Conservation (phyloP, 2,113 vertebrate genomes). For the Hyperopisus bebe region DNA sequence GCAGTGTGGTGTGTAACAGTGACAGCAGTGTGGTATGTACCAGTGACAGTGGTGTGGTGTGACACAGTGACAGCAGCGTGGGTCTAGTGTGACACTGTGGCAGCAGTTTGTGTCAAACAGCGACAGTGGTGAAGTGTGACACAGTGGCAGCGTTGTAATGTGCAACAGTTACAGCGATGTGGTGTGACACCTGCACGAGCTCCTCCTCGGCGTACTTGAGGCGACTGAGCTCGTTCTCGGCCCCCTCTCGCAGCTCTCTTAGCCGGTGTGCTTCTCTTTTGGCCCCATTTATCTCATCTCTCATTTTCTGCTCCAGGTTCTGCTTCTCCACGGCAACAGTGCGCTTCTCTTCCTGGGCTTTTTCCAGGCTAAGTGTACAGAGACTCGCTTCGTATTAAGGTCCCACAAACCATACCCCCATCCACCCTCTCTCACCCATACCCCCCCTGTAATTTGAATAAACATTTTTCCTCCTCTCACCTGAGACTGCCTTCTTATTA, state of each 20-base stretch:
- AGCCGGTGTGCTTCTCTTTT: constrained; percentile 88
- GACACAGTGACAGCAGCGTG: not conserved
- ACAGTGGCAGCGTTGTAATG: not conserved
- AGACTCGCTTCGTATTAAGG: not conserved
- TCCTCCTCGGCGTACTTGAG: constrained; percentile 97
- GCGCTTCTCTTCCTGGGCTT: constrained; percentile 95
- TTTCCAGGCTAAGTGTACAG: constrained; percentile 74
- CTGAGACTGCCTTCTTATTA: not conserved
- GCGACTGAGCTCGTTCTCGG: constrained; percentile 88
- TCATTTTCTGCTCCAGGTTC: constrained; percentile 96
- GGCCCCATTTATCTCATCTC: constrained; percentile 88
- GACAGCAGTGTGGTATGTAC: not conserved
- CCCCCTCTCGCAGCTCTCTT: constrained; percentile 81
- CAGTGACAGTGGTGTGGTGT: not conserved
- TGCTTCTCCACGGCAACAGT: constrained; percentile 97
- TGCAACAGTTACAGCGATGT: not conserved
- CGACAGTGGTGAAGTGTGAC: not conserved
- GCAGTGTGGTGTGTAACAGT: not conserved
- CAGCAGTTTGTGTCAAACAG: not conserved
- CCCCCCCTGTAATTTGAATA: not conserved
- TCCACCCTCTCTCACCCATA: too few species aligned
- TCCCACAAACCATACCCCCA: not conserved
- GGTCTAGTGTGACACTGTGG: too few species aligned
- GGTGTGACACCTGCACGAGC: constrained; percentile 77
- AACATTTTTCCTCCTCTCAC: not conserved